Percentiles rank a stretch among this genome's conserved stretches.
Conservation (phyloP, 2,797 vertebrate species). For the Acipenser transmontanus region DNA sequence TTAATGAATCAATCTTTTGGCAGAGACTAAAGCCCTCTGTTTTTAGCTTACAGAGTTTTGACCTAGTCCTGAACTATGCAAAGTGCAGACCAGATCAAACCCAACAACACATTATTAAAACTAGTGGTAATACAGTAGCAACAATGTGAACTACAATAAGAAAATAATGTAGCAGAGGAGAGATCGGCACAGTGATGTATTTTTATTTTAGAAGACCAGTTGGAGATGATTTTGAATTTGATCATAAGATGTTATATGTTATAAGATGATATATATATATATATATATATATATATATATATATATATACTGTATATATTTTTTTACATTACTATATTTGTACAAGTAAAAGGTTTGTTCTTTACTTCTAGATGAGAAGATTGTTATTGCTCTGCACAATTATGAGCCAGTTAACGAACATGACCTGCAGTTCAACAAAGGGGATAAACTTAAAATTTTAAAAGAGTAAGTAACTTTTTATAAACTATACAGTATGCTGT, state of each 20-base stretch:
- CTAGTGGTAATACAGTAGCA: not conserved
- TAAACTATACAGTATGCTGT: not conserved
- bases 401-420: constrained; percentile 61
- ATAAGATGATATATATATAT: not conserved
- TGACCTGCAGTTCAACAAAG: constrained; percentile 77
- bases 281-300: not conserved
- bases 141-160: too few species aligned
- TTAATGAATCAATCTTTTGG: not conserved
- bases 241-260: not conserved
- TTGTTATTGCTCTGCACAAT: constrained; percentile 74
- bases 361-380: constrained; percentile 48
- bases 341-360: not conserved
- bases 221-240: too few species aligned
- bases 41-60: not conserved
- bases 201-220: too few species aligned
- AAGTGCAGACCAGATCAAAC: not conserved
- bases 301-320: not conserved
- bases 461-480: constrained; percentile 64
- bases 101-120: not conserved
- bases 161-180: not conserved
- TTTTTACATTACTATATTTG: not conserved
- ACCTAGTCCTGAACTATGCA: not conserved
- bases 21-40: not conserved
- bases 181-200: too few species aligned
- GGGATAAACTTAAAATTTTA: constrained; percentile 77